Conservation (phyloP, 2,113 vertebrate genomes). For the Chloebia gouldiae region DNA sequence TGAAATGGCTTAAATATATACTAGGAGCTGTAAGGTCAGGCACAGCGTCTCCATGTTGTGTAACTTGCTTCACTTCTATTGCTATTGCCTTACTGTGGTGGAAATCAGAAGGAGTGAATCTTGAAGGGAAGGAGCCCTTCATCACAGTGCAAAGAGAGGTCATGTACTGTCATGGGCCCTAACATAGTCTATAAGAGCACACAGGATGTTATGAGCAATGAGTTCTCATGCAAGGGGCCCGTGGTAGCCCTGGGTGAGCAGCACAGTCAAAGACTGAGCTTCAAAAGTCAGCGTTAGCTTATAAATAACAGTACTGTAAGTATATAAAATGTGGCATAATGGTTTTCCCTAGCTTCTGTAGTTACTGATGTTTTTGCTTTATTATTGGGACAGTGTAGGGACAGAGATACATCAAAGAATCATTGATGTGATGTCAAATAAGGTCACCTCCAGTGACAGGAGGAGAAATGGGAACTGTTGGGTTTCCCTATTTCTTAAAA, state of each 20-base stretch:
- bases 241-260: neutral
- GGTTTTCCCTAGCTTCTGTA: neutral
- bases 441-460: neutral
- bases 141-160: neutral
- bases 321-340: neutral
- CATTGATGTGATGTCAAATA: neutral
- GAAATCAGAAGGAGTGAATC: neutral
- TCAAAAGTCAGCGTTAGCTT: neutral
- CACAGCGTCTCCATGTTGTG: accelerated
- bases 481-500: neutral
- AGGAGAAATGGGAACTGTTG: neutral
- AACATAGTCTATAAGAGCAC: neutral
- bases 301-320: neutral
- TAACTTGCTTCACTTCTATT: neutral
- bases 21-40: neutral
- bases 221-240: neutral
- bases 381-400: neutral
- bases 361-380: neutral
- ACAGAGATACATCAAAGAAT: neutral
- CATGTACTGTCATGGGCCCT: neutral
- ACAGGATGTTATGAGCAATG: neutral
- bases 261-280: neutral
- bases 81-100: neutral
- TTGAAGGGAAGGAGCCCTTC: neutral
- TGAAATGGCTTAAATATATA: neutral